Base-by-base conservation (phyloP, 2,113 vertebrate genomes). In the Rhineura floridana region DNA sequence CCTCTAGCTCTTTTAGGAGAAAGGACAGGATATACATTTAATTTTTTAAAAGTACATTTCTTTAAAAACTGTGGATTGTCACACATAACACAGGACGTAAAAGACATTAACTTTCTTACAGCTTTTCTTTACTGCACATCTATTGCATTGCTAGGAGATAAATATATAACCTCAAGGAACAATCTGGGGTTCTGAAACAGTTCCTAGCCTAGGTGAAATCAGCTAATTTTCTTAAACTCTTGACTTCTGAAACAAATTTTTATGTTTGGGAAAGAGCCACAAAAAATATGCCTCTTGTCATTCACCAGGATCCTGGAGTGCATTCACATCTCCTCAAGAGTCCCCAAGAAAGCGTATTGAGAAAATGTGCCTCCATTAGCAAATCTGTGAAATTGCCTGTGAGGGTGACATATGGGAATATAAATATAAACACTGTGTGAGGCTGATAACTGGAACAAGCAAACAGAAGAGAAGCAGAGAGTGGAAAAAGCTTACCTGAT, bases 261-360 rank as follows among this genome's bases (percentile, higher is more conserved):
- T 69, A 79, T 87, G 90, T 91, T 83, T 95, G 90, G 89, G 87
- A 92, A 91, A 88, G 72, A 90, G 85, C 69, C 93, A 70, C 87
- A 82, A 83, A 92, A 93, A 92, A 92, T 81, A 88, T 80, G 92
- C 62, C 69, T 90, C 89, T 91, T 90, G 87, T 90, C 90, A 89
- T 81, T 94, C 87, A 90, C 63, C 89, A 80, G 70, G 85, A 89
- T 94, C 93, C 88, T 89, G 88, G 63, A 93, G 82, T 80, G 93
- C 72, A 52, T 91, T 94, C 87, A 89, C 82, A 85, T 92, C 85
- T 94, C 50, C 75, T 55, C 59, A 88, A 92, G 67, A 59, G 46
- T 46, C 59, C 73, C 36, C 63, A 90, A 87, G 77, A 89, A 91
- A 70, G 89, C 88, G 81, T 72, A 76, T 67, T 84, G 88, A 90